These are phyloP conservation scores for Galendromus occidentalis DNA, from an alignment of 1,140 invertebrate genomes.

Conservation along the genomic window DNA sequence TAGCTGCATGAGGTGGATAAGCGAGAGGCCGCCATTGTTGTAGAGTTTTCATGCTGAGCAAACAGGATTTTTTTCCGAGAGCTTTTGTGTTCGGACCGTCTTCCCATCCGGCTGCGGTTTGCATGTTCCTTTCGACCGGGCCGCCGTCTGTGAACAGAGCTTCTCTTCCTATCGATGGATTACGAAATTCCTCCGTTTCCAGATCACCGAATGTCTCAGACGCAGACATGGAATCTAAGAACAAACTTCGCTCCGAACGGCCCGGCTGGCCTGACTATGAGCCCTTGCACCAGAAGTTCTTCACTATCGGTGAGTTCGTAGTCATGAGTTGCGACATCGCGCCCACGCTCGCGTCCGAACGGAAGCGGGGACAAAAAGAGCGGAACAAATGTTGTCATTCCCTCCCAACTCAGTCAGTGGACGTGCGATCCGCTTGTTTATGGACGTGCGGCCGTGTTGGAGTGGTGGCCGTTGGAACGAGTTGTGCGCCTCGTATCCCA, in stretches of 20 bases:
- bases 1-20: slow-evolving; percentile 8
- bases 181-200: slow-evolving; percentile 23
- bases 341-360: too few species aligned
- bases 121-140: too few species aligned
- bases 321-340: too few species aligned
- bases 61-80: slow-evolving; percentile 3
- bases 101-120: not conserved
- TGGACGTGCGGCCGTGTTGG: too few species aligned
- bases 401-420: too few species aligned
- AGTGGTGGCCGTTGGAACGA: too few species aligned
- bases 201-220: slow-evolving; percentile 55
- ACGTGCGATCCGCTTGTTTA: too few species aligned
- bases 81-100: not conserved
- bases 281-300: slow-evolving; percentile 18
- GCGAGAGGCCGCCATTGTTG: slow-evolving; percentile 13
- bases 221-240: slow-evolving; percentile 38
- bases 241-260: slow-evolving; percentile 33
- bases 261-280: slow-evolving; percentile 17
- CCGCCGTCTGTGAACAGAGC: too few species aligned
- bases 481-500: too few species aligned
- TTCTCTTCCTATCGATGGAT: not conserved
- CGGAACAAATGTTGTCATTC: too few species aligned
- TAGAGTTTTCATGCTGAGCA: slow-evolving; percentile 12
- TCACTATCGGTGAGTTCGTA: slow-evolving; percentile 22
- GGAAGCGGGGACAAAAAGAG: too few species aligned